Conservation (phyloP, 2,797 vertebrate species). For the Trematomus bernacchii region DNA sequence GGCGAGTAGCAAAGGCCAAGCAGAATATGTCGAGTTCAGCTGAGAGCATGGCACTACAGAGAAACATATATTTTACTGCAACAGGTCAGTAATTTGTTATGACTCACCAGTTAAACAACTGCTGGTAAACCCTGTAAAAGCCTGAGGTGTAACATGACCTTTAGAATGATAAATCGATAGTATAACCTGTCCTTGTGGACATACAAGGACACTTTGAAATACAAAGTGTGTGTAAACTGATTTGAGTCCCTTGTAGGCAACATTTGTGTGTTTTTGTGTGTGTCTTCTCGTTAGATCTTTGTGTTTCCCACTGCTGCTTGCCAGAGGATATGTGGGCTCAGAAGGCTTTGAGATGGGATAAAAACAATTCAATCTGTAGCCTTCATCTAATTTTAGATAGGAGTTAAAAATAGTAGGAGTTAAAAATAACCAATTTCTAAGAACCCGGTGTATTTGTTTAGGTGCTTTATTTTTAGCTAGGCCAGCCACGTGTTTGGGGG, state of each 20-base stretch:
- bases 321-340: slow-evolving; percentile 34
- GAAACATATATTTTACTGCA: background rate
- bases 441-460: slow-evolving; percentile 15
- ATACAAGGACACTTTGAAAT: too few species aligned
- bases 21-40: background rate
- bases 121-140: background rate
- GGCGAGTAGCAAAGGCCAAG: background rate
- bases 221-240: background rate
- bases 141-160: slow-evolving; percentile 5
- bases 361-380: slow-evolving; percentile 40
- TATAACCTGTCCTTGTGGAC: background rate
- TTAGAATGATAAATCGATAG: slow-evolving; percentile 9
- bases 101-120: slow-evolving; percentile 18
- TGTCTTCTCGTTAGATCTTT: slow-evolving; percentile 1
- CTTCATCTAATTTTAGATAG: slow-evolving; percentile 28
- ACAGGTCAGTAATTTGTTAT: slow-evolving; percentile 18
- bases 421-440: slow-evolving; percentile 26
- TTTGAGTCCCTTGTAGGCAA: slow-evolving; percentile 7
- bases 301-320: background rate
- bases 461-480: background rate
- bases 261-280: background rate
- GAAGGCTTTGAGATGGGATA: background rate
- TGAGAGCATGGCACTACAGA: background rate
- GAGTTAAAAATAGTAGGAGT: background rate
- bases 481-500: rapidly evolving